A percentile compares a stretch with the other conserved stretches of the same genome.
These are phyloP conservation scores for Palythoa caribaeorum DNA, from an alignment of 92 coral and sea anemone genomes.

Conservation along the genomic window DNA sequence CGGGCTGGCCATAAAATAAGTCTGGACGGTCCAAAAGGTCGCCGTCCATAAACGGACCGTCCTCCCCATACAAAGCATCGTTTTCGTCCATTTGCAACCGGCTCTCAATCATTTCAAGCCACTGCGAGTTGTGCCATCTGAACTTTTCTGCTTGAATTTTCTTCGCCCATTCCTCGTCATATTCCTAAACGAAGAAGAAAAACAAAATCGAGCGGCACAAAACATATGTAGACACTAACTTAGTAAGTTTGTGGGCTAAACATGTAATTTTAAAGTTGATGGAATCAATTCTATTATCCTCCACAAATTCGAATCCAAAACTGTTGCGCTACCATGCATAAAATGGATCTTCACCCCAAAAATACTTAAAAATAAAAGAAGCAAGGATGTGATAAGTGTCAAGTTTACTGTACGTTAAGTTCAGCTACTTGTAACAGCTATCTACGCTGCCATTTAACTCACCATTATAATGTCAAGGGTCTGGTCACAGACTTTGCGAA, in stretches of 20 bases:
- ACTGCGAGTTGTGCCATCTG: slow-evolving; percentile 98
- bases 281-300: no score
- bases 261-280: no score
- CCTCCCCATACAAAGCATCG: slow-evolving; percentile 82
- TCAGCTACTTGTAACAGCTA: no score
- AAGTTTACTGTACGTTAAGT: no score
- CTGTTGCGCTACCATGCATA: no score
- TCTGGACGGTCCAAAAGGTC: slow-evolving; percentile 97
- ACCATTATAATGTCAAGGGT: slow-evolving; percentile 98
- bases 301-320: no score
- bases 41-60: slow-evolving; percentile 90
- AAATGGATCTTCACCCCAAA: no score
- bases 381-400: no score
- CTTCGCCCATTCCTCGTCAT: slow-evolving; percentile 97
- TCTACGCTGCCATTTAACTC: background rate
- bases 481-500: slow-evolving; percentile 98
- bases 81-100: slow-evolving; percentile 82
- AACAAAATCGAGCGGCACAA: no score
- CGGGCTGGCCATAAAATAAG: slow-evolving; percentile 98
- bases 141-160: slow-evolving; percentile 96
- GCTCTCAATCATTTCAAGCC: slow-evolving; percentile 97
- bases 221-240: no score
- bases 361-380: no score
- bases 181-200: slow-evolving; percentile 68
- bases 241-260: no score